phyloP scores from a whole-genome alignment of 2,888 invertebrate genomes.

The Mesorhabditis spiculigera region DNA sequence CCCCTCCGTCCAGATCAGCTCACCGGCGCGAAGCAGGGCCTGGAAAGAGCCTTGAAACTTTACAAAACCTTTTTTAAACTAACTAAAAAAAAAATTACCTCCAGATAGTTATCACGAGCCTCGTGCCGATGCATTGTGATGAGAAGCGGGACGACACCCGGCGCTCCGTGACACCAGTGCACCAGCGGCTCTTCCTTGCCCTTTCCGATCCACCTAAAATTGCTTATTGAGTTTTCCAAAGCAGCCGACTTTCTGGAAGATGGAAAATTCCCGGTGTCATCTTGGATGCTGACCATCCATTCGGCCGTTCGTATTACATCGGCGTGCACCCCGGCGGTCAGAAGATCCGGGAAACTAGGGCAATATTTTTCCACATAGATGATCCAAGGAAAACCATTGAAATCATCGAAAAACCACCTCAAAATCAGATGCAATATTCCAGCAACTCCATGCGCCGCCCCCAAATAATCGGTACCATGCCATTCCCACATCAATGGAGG shows the following conservation, averaged over 20 bases:
- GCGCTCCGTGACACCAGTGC: conserved; percentile 79
- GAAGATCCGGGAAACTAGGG: not conserved
- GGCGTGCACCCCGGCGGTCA: conserved; percentile 6
- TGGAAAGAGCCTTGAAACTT: conserved; percentile 62
- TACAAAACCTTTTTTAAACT: not conserved
- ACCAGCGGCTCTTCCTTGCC: conserved; percentile 9
- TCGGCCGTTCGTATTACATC: conserved; percentile 11
- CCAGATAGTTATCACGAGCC: conserved; percentile 72
- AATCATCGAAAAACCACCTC: conserved; percentile 60
- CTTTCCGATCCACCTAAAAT: not conserved
- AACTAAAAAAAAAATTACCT: conserved; percentile 61
- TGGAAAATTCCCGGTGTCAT: conserved; percentile 22
- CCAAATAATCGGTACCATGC: conserved; percentile 81
- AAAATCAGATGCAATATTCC: conserved; percentile 81
- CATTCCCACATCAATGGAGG: conserved; percentile 77
- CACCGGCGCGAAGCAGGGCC: conserved; percentile 71
- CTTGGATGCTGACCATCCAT: conserved; percentile 22
- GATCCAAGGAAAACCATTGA: not conserved
- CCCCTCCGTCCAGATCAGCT: conserved; percentile 79
- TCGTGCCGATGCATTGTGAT: conserved; percentile 76
- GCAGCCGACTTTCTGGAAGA: not conserved
- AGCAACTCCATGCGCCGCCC: conserved; percentile 83
- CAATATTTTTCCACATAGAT: not conserved
- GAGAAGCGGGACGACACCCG: conserved; percentile 74
- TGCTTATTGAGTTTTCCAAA: not conserved